phyloP scores from a whole-genome alignment of 2,888 invertebrate genomes.

The Charanyca ferruginea region DNA sequence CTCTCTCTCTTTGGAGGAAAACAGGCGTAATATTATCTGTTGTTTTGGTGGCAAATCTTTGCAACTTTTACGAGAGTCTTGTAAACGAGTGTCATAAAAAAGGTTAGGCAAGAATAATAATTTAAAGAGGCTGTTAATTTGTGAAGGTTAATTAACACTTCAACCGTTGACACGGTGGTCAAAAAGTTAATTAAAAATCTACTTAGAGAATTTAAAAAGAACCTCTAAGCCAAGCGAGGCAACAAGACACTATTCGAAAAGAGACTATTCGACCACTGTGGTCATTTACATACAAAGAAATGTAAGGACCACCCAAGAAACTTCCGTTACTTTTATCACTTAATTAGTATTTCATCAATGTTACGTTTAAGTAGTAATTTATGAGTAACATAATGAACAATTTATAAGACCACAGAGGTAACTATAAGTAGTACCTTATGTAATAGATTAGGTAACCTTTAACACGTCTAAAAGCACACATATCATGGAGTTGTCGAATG shows the following conservation, averaged over 20 bases:
- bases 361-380: constrained; percentile 27
- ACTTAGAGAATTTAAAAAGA: background rate
- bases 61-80: too few species aligned
- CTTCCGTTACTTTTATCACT: constrained; percentile 46
- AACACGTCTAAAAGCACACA: constrained; percentile 18
- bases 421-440: constrained; percentile 12
- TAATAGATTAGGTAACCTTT: constrained; percentile 35
- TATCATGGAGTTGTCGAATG: constrained; percentile 37
- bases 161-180: background rate
- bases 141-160: background rate
- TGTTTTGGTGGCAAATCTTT: too few species aligned
- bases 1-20: too few species aligned
- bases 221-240: background rate
- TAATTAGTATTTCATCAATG: constrained; percentile 57
- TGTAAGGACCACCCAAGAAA: constrained; percentile 54
- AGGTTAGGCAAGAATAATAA: background rate
- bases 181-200: background rate
- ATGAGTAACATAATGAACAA: constrained; percentile 19
- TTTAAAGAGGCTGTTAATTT: background rate
- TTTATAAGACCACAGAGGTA: constrained; percentile 23
- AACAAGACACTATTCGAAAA: background rate
- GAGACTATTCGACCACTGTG: background rate
- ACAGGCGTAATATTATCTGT: too few species aligned
- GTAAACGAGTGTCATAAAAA: background rate
- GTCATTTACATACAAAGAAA: constrained; percentile 56